A percentile compares a stretch with the other conserved stretches of the same genome.
phyloP scores from a whole-genome alignment of 53 echinoderm and acorn worm genomes.

The Temnopleurus reevesii region DNA sequence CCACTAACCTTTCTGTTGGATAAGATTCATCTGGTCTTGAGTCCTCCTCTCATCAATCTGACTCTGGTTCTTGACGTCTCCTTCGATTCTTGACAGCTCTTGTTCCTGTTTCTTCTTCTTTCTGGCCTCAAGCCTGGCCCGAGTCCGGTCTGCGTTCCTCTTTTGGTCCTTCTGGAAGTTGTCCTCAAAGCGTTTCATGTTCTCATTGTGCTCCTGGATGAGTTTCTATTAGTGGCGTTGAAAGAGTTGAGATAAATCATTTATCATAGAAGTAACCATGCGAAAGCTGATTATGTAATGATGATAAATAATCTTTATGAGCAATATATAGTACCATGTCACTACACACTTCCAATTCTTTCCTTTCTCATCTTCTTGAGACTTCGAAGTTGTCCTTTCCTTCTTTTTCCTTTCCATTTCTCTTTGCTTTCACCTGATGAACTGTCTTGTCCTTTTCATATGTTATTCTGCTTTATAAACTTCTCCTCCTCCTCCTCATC shows the following conservation, averaged over 20 bases:
- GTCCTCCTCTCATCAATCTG: slow-evolving; percentile 84
- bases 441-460: too few relatives aligned
- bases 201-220: slow-evolving; percentile 80
- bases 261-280: not conserved
- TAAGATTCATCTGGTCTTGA: slow-evolving; percentile 85
- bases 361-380: not conserved
- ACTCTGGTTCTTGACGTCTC: slow-evolving; percentile 62
- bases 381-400: not conserved
- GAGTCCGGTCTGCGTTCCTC: slow-evolving; percentile 68
- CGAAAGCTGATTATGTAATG: too few relatives aligned
- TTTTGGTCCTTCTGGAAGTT: slow-evolving; percentile 72
- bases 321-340: too few relatives aligned
- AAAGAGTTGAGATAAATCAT: not conserved
- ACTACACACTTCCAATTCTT: not conserved
- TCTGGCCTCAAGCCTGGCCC: slow-evolving; percentile 80
- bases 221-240: slow-evolving; percentile 67
- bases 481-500: not conserved
- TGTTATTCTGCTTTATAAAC: too few relatives aligned
- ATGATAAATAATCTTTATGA: too few relatives aligned
- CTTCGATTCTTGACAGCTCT: slow-evolving; percentile 71
- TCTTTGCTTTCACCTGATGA: too few relatives aligned
- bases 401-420: not conserved
- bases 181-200: slow-evolving; percentile 77
- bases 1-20: slow-evolving; percentile 89
- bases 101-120: slow-evolving; percentile 75